Percentiles rank a stretch among this genome's conserved stretches.
These are phyloP conservation scores for Acleris literana DNA, from an alignment of 2,888 invertebrate species.

Conservation along the genomic window DNA sequence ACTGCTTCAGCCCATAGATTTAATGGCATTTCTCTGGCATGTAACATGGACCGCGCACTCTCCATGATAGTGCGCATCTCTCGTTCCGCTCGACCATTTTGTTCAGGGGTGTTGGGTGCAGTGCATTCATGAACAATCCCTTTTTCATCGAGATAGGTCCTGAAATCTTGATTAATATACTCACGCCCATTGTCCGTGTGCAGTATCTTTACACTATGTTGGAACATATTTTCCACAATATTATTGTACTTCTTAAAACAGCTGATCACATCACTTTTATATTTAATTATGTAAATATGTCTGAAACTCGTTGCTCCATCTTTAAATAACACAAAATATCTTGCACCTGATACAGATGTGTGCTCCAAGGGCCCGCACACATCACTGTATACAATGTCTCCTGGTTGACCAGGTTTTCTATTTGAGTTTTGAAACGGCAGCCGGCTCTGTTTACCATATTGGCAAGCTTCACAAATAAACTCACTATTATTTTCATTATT, in stretches of 20 bases:
- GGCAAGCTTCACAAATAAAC: conserved; percentile 40
- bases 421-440: conserved; percentile 31
- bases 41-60: conserved; percentile 46
- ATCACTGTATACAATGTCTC: conserved; percentile 37
- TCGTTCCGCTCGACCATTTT: conserved; percentile 50
- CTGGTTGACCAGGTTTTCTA: conserved; percentile 15
- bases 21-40: conserved; percentile 40
- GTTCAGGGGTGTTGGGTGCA: conserved; percentile 49
- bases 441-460: conserved; percentile 34
- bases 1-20: conserved; percentile 59
- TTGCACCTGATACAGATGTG: conserved; percentile 37
- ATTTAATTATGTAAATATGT: conserved; percentile 39
- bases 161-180: conserved; percentile 39
- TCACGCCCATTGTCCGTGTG: conserved; percentile 41
- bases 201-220: conserved; percentile 28
- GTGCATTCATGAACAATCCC: conserved; percentile 47
- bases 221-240: conserved; percentile 38
- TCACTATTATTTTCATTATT: neutral
- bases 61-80: conserved; percentile 51
- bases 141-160: conserved; percentile 38
- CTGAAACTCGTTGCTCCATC: conserved; percentile 37
- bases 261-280: conserved; percentile 40
- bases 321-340: conserved; percentile 44
- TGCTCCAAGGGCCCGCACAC: conserved; percentile 40
- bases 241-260: conserved; percentile 40